Evolutionary conservation across 2,888 invertebrate species (phyloP), one percentile per base, ranked within the genome.

Genomic region (Campoplex nolae): DNA sequence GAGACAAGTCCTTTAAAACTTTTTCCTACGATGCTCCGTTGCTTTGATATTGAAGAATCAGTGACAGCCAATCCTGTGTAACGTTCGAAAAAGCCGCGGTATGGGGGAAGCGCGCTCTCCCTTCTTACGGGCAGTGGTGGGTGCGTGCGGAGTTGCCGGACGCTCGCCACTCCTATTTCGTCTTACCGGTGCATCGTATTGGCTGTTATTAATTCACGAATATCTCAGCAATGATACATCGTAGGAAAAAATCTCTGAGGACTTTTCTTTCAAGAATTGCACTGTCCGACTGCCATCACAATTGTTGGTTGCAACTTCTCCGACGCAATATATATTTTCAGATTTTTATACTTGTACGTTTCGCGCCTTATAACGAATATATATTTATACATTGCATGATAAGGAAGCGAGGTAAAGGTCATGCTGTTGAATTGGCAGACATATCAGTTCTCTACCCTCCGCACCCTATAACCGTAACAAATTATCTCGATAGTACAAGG

Each of bases 401-500:
- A 56, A 68, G 80, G 76, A 77, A 79, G n/a, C 71, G 35, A 58
- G 80, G 28, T 67, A 86, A 86, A 86, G 86, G 83, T 83, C 86
- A 83, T 67, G 48, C 16, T 48, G 71, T 35, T 48, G 56, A 56
- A 62, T 68, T 45, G 74, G 76, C 65, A 71, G 79, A 74, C 77
- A 68, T 82, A 85, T 82, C 80, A 51, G 13, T 58, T 13, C 28
- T 13, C 58, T 70, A 51, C 68, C 56, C 83, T 74, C 75, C 70
- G 32, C 68, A 62, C 76, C 76, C 81, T 76, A 74, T 78, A 74
- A 84, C 67, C 81, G 67, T 84, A 70, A 75, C 86, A 56, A 84
- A 84, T 86, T 83, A 83, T 80, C 76, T n/a, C 58, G 86, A 86
- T 86, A 80, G 71, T 80, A 73, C 80, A 68, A 77, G 80, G 86